Evolutionary conservation across 2,113 vertebrate genomes (phyloP), one percentile per base, ranked within the genome.

Genomic region (Xenus cinereus): DNA sequence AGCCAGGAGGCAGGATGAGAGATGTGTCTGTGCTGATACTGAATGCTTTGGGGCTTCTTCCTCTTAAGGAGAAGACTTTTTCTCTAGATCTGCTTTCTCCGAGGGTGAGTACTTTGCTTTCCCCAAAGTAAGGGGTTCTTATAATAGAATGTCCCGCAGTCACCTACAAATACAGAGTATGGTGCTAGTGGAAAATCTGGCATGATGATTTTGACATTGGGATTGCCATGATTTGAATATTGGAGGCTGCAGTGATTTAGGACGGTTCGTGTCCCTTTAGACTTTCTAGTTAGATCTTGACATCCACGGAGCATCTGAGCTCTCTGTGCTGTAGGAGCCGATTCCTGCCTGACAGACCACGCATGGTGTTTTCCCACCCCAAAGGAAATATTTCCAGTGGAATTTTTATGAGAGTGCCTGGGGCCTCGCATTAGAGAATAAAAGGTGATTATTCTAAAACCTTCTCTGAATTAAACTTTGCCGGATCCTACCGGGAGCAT

Each of bases 351-450:
- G 88, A 95, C 26, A 84, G 75, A 73, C 86, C 82, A 57, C n/a
- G 85, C 53, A 24, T 67, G 83, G 80, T 95, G 91, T 67, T 95
- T 95, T 95, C 93, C 94, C 91, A 95, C 68, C 89, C 94, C 71
- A 72, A 51, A 89, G 94, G 84, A 95, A 90, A 64, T 92, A 93
- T 77, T 96, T 92, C 68, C 48, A 77, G 54, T 93, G 92, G 96
- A 90, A 92, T 95, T 97, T 95, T 90, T 95, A 74, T 95, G 67
- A 76, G 62, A 35, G 27, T 67, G 89, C 95, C 93, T 59, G 59
- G 33, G 95, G 90, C 91, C 91, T 69, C 37, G 41, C 64, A 53
- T 77, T 64, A 43, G 75, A 86, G 86, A 75, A 85, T 92, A 54
- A 68, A 87, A 90, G 82, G 54, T 82, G 56, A 32, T 90, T 90